These are phyloP conservation scores for Garrulus glandarius DNA, from an alignment of 2,797 vertebrate species.

Conservation along the genomic window DNA sequence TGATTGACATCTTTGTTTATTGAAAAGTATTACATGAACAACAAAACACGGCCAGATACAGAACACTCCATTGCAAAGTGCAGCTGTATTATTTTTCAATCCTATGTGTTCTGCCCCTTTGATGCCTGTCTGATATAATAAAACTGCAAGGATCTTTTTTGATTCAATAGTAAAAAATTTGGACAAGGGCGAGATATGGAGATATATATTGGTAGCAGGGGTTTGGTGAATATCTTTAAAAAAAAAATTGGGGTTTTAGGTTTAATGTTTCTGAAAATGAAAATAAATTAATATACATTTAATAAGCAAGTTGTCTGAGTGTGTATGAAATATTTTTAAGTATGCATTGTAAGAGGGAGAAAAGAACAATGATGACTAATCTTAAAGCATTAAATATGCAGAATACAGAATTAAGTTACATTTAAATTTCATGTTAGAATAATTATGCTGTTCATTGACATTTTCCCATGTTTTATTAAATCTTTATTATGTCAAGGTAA, in stretches of 20 bases:
- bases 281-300: slow-evolving; percentile 66
- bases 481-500: slow-evolving; percentile 80
- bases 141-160: slow-evolving; percentile 69
- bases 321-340: slow-evolving; percentile 66
- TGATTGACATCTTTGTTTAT: slow-evolving; percentile 86
- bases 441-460: slow-evolving; percentile 75
- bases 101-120: slow-evolving; percentile 72
- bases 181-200: slow-evolving; percentile 38
- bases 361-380: slow-evolving; percentile 76
- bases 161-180: slow-evolving; percentile 71
- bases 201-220: background rate
- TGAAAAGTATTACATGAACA: slow-evolving; percentile 83
- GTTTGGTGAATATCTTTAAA: background rate
- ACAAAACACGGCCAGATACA: slow-evolving; percentile 71
- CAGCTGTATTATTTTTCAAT: slow-evolving; percentile 77
- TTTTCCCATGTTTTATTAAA: slow-evolving; percentile 80
- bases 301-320: slow-evolving; percentile 58
- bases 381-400: slow-evolving; percentile 73
- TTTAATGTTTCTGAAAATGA: slow-evolving; percentile 51
- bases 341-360: slow-evolving; percentile 53
- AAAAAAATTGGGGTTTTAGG: background rate
- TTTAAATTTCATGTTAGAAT: slow-evolving; percentile 80
- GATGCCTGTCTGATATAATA: slow-evolving; percentile 79
- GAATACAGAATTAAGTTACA: slow-evolving; percentile 76
- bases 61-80: slow-evolving; percentile 69